phyloP scores from a whole-genome alignment of 1,140 invertebrate species.

The Conus betulinus region DNA sequence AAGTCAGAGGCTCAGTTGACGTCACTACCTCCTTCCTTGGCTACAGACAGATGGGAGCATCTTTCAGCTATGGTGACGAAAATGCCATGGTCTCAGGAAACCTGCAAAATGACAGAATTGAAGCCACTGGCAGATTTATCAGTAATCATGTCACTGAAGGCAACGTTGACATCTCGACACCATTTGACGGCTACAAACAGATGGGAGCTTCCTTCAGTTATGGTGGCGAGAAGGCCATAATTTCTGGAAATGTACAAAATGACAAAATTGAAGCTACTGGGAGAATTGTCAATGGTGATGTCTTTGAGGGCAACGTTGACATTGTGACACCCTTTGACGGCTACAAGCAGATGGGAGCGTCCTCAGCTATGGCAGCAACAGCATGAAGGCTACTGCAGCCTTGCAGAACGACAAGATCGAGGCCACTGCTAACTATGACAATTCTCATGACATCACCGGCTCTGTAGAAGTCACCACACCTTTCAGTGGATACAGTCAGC shows the following conservation, averaged over 20 bases:
- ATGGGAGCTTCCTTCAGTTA: not conserved
- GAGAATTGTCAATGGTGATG: not conserved
- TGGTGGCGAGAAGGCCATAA: not conserved
- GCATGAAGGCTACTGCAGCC: not conserved
- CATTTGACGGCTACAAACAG: not conserved
- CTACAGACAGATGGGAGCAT: constrained; percentile 8
- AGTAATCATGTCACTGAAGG: not conserved
- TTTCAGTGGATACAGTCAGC: constrained; percentile 8
- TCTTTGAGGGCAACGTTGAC: not conserved
- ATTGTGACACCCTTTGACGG: constrained; percentile 22
- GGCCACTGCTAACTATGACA: not conserved
- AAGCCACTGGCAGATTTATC: not conserved
- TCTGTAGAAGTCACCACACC: constrained; percentile 26
- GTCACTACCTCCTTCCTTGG: constrained; percentile 9
- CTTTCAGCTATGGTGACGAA: not conserved
- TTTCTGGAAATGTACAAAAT: not conserved
- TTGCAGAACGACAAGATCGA: not conserved
- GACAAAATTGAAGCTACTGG: constrained; percentile 6
- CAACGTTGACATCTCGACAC: not conserved
- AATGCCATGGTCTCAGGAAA: constrained; percentile 11
- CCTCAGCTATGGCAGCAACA: not conserved
- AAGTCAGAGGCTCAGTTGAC: not conserved
- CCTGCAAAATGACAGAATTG: constrained; percentile 1
- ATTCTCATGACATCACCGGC: not conserved
- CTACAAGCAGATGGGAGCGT: not conserved